Conservation (phyloP, 1,140 invertebrate species). For the Zaprionus ghesquierei region DNA sequence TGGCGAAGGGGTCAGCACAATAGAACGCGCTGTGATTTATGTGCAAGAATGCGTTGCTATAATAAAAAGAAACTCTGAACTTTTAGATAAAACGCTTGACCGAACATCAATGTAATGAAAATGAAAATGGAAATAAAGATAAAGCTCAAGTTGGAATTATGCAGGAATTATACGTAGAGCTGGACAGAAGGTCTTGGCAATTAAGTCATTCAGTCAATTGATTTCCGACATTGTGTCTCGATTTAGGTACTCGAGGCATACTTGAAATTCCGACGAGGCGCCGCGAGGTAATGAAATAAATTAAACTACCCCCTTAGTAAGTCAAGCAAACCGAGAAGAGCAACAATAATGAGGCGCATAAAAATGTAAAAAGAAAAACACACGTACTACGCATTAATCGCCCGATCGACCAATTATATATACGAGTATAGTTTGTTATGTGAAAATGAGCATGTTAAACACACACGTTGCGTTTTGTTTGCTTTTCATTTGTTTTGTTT, state of each 20-base stretch:
- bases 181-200: not conserved
- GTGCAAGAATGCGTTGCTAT: not conserved
- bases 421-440: not conserved
- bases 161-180: not conserved
- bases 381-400: constrained; percentile 46
- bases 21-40: constrained; percentile 35
- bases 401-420: constrained; percentile 7
- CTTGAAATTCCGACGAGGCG: constrained; percentile 42
- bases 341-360: constrained; percentile 48
- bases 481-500: not conserved
- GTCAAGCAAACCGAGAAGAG: constrained; percentile 2
- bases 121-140: constrained; percentile 4
- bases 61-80: not conserved
- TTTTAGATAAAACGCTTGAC: not conserved
- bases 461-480: constrained; percentile 9
- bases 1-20: not conserved
- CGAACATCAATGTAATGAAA: constrained; percentile 7
- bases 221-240: constrained; percentile 13
- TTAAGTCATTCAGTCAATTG: constrained; percentile 28
- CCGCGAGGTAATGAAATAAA: constrained; percentile 40
- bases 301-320: constrained; percentile 28
- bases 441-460: constrained; percentile 1
- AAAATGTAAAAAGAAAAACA: constrained; percentile 40
- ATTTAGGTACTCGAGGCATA: constrained; percentile 40
- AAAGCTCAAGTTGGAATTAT: not conserved